Conservation (phyloP, 2,888 invertebrate genomes). For the Vandiemenella viatica region DNA sequence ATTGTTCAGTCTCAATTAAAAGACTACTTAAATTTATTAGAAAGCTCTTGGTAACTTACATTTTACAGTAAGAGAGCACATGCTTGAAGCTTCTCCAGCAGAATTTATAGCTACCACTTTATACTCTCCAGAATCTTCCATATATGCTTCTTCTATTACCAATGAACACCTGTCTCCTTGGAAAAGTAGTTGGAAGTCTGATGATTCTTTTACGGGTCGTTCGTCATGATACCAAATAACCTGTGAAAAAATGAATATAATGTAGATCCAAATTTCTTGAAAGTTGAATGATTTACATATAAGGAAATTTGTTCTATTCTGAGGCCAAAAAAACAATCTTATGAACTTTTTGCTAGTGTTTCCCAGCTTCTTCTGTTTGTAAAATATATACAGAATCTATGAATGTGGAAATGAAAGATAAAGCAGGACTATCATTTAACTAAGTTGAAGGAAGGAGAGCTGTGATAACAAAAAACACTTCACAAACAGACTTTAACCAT, state of each 20-base stretch:
- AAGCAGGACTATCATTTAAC: too few relatives aligned
- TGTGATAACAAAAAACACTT: too few relatives aligned
- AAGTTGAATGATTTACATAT: not conserved
- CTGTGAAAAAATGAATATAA: constrained; percentile 24
- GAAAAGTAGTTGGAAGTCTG: constrained; percentile 65
- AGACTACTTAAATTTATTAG: too few relatives aligned
- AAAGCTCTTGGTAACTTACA: constrained; percentile 28
- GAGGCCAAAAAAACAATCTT: too few relatives aligned
- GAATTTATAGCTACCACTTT: constrained; percentile 69
- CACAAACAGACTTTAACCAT: too few relatives aligned
- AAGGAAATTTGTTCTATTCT: too few relatives aligned
- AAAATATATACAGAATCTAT: too few relatives aligned
- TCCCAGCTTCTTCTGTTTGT: too few relatives aligned
- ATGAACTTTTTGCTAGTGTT: too few relatives aligned
- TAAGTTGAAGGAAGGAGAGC: too few relatives aligned
- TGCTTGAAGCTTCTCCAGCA: constrained; percentile 64
- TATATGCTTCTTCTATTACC: constrained; percentile 52
- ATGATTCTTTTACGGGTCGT: constrained; percentile 61
- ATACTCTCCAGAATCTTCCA: constrained; percentile 64
- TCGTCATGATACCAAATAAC: constrained; percentile 65
- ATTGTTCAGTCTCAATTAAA: too few relatives aligned
- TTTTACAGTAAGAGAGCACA: constrained; percentile 43
- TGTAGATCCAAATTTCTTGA: not conserved
- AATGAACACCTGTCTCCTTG: constrained; percentile 68
- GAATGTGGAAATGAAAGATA: too few relatives aligned